Conservation (phyloP, 2,888 invertebrate species). For the Protodeltote pygarga region DNA sequence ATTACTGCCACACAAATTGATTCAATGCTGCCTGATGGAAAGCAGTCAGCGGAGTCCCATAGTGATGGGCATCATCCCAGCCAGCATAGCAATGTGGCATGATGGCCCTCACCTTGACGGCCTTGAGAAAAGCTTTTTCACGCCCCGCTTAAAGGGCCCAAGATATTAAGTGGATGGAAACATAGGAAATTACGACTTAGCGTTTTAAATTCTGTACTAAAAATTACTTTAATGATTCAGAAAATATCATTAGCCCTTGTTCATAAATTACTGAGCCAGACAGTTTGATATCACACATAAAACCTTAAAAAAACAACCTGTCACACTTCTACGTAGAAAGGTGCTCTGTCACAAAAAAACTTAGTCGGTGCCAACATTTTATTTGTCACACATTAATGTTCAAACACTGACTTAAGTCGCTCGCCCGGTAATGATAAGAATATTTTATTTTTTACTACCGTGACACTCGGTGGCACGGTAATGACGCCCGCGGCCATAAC, state of each 20-base stretch:
- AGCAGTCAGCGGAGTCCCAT: no score
- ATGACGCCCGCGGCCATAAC: conserved; percentile 39
- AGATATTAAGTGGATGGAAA: no score
- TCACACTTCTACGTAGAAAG: conserved; percentile 11
- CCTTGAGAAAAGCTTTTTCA: no score
- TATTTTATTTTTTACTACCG: conserved; percentile 49
- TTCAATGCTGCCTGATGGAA: no score
- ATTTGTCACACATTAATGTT: conserved; percentile 49
- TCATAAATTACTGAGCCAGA: neutral
- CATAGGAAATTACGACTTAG: no score
- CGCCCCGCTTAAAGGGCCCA: no score
- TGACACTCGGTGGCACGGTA: conserved; percentile 35
- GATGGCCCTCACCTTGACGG: no score
- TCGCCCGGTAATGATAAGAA: conserved; percentile 46
- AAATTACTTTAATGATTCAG: no score
- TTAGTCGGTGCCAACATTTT: conserved; percentile 36
- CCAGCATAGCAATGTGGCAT: no score
- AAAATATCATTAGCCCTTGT: neutral
- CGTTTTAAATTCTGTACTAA: no score
- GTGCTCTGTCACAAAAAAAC: conserved; percentile 29
- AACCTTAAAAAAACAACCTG: conserved; percentile 3
- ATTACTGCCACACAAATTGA: no score
- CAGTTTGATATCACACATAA: neutral
- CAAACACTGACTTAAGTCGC: conserved; percentile 39
- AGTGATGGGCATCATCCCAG: no score